phyloP scores from a whole-genome alignment of 2,113 vertebrate genomes.

The Ibidorhyncha struthersii region DNA sequence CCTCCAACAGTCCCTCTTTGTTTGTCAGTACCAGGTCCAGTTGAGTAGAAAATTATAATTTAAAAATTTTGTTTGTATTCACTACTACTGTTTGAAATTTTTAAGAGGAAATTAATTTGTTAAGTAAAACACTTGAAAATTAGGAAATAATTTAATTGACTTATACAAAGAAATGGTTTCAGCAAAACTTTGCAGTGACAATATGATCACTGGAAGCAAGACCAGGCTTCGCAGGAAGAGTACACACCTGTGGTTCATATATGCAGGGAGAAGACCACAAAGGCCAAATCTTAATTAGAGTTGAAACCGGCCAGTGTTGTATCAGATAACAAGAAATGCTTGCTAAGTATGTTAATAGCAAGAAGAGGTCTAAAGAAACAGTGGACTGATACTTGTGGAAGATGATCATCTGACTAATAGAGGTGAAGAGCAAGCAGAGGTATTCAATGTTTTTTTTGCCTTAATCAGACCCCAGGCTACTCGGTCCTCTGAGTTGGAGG shows the following conservation, averaged over 20 bases:
- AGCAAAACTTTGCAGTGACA: neutral
- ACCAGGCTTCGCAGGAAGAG: neutral
- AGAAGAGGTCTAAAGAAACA: neutral
- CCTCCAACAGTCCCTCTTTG: too few relatives aligned
- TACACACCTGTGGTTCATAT: neutral
- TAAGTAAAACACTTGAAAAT: neutral
- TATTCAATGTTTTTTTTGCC: neutral
- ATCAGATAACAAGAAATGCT: neutral
- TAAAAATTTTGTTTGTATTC: neutral
- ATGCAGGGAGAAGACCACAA: rapidly evolving
- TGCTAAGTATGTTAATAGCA: too few relatives aligned
- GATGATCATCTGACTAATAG: neutral
- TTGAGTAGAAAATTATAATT: neutral
- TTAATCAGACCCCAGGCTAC: neutral
- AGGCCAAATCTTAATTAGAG: neutral
- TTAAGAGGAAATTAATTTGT: neutral
- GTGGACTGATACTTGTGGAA: neutral
- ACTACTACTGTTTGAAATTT: neutral
- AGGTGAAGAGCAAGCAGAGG: neutral
- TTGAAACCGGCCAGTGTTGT: neutral
- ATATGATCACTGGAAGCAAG: neutral
- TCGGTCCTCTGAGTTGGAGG: neutral
- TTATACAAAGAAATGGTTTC: neutral
- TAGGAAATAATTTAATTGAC: neutral
- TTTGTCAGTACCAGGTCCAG: too few relatives aligned